phyloP scores from a whole-genome alignment of 2,797 vertebrate species.

The Betta splendens region DNA sequence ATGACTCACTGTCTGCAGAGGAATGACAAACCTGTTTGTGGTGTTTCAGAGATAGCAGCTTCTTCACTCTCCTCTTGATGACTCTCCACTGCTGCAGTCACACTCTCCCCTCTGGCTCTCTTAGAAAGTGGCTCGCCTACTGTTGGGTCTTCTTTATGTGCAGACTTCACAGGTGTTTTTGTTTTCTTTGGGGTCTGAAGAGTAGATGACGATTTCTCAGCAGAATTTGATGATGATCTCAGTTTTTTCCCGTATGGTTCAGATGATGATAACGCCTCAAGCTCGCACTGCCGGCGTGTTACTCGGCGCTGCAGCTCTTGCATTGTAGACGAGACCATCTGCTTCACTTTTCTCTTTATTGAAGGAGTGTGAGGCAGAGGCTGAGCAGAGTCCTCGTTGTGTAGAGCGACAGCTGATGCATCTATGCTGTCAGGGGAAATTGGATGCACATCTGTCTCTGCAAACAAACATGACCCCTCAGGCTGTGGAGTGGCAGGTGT shows the following conservation, averaged over 20 bases:
- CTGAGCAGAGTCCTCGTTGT: constrained; percentile 22
- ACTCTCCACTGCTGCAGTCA: neutral
- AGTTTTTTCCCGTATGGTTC: constrained; percentile 41
- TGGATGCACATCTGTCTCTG: constrained; percentile 1
- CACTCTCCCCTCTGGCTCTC: constrained; percentile 41
- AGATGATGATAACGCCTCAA: neutral
- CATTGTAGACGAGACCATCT: neutral
- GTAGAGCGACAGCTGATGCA: constrained; percentile 10
- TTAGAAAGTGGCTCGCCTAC: constrained; percentile 40
- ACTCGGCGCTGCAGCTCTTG: neutral
- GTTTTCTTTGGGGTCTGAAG: constrained; percentile 15
- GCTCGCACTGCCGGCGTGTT: constrained; percentile 35
- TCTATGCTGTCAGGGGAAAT: constrained; percentile 10
- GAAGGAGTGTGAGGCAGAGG: neutral
- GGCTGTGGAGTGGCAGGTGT: neutral
- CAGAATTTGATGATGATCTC: constrained; percentile 21
- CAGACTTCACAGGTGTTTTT: neutral
- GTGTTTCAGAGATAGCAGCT: neutral
- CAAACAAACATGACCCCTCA: constrained; percentile 5
- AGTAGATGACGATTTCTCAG: neutral
- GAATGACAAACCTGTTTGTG: constrained; percentile 43
- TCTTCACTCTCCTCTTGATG: constrained; percentile 3
- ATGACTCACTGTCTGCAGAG: neutral
- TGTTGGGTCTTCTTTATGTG: neutral
- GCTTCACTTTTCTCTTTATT: constrained; percentile 19